Conservation (phyloP, 2,113 vertebrate species). For the Argyrosomus japonicus region DNA sequence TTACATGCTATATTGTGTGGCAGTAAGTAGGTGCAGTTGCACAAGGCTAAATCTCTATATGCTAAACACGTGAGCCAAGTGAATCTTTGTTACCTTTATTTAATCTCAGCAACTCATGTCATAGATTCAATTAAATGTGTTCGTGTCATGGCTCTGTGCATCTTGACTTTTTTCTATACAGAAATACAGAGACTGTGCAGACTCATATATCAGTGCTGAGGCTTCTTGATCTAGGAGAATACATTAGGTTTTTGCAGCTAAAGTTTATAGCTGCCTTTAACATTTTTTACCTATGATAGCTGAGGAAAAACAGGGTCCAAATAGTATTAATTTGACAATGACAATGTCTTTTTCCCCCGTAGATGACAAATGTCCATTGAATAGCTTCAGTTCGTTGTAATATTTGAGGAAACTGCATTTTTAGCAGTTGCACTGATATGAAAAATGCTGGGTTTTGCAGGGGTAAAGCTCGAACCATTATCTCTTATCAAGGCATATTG, state of each 20-base stretch:
- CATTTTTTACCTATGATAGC: background rate
- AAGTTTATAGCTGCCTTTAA: background rate
- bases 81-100: background rate
- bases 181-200: background rate
- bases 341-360: background rate
- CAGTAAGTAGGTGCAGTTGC: background rate
- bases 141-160: background rate
- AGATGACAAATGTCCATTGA: constrained; percentile 10
- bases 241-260: background rate
- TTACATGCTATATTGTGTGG: constrained; percentile 51
- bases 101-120: background rate
- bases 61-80: background rate
- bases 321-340: background rate
- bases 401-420: constrained; percentile 28
- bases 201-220: background rate
- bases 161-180: constrained; percentile 4
- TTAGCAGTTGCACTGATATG: constrained; percentile 24
- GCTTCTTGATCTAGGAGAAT: too few relatives aligned
- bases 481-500: constrained; percentile 41
- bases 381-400: background rate
- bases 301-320: background rate
- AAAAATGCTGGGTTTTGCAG: constrained; percentile 20
- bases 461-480: constrained; percentile 22
- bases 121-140: background rate
- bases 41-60: background rate